These are phyloP conservation scores for Dicranocentrus wangi DNA, from an alignment of 2,888 invertebrate genomes.

Conservation along the genomic window DNA sequence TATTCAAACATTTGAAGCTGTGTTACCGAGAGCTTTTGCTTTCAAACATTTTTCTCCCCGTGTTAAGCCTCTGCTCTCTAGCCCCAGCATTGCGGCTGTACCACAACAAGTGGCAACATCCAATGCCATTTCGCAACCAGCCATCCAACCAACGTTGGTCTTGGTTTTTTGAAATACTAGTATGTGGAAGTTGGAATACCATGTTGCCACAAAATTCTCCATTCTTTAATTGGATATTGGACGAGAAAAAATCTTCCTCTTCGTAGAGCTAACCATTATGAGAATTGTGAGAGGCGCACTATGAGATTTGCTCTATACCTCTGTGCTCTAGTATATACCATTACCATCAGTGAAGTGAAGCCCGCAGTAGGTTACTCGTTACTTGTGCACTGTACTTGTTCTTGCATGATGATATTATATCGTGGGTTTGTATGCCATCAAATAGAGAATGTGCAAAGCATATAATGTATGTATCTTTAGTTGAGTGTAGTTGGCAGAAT, in stretches of 20 bases:
- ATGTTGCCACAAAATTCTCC: conserved; percentile 61
- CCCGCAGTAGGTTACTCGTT: no score
- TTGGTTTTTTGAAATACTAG: conserved; percentile 46
- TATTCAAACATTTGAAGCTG: conserved; percentile 5
- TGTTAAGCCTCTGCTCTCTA: neutral
- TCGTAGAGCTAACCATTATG: no score
- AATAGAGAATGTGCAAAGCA: no score
- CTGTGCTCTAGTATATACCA: no score
- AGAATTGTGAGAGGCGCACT: no score
- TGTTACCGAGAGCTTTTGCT: neutral
- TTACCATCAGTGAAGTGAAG: no score
- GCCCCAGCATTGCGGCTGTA: neutral
- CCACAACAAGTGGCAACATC: conserved; percentile 42
- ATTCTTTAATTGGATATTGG: conserved; percentile 44
- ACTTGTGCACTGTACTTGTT: no score
- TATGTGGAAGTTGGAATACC: conserved; percentile 58
- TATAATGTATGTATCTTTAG: no score
- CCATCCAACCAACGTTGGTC: neutral
- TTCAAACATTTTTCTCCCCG: neutral
- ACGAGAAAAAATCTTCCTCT: conserved; percentile 36
- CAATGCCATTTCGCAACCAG: conserved; percentile 21
- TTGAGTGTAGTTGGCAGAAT: no score
- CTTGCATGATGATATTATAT: no score
- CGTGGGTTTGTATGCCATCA: no score
- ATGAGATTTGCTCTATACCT: no score